Evolutionary conservation across 2,888 invertebrate species (phyloP).

Genomic region (Polyommatus icarus): DNA sequence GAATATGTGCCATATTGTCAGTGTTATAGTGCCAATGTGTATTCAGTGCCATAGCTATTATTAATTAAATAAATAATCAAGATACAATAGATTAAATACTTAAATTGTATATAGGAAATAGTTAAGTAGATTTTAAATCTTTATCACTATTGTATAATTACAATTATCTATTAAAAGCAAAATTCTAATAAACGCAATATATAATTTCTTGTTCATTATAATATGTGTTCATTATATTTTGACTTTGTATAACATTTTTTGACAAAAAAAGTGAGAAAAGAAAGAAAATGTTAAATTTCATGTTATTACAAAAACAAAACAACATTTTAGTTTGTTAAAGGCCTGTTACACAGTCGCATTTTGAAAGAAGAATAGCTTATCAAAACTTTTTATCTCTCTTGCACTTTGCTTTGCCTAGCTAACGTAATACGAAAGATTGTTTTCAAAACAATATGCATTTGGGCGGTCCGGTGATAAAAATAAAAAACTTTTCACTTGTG

Average conservation of each 20-base stretch:
- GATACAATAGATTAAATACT: neutral
- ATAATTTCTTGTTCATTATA: too few species aligned
- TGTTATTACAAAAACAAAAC: neutral
- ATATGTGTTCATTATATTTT: too few species aligned
- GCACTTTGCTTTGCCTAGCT: too few species aligned
- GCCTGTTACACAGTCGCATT: too few species aligned
- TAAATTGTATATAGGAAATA: slow-evolving; percentile 9
- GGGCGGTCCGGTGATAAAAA: too few species aligned
- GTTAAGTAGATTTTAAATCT: slow-evolving; percentile 9
- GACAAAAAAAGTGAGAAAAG: neutral
- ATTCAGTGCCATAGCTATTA: slow-evolving; percentile 7
- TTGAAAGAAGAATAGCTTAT: too few species aligned
- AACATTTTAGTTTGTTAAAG: too few species aligned
- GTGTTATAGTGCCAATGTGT: slow-evolving; percentile 4
- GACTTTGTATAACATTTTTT: too few species aligned
- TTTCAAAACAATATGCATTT: too few species aligned
- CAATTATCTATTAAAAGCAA: neutral
- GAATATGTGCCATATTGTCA: slow-evolving; percentile 17
- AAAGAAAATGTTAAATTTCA: neutral
- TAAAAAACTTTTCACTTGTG: too few species aligned
- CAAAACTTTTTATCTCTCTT: too few species aligned
- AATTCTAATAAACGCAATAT: neutral
- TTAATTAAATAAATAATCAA: neutral
- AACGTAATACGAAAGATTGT: too few species aligned
- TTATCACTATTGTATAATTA: neutral